phyloP scores from a whole-genome alignment of 2,888 invertebrate genomes.

The Acrobasis consociella region DNA sequence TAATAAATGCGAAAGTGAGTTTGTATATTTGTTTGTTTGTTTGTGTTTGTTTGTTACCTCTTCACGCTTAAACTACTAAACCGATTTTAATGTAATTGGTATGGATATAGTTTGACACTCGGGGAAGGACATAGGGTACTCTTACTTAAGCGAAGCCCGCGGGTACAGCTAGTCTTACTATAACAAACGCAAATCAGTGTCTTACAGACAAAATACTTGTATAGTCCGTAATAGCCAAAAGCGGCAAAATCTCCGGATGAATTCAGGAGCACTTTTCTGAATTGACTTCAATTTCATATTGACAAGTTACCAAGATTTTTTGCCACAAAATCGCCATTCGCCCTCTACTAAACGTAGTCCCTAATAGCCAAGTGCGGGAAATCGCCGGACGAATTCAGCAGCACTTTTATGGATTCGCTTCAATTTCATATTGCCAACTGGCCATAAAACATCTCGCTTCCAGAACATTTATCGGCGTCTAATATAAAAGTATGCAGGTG shows the following conservation, averaged over 20 bases:
- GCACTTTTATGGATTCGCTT: constrained; percentile 25
- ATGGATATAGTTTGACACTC: too few species aligned
- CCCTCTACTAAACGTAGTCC: background rate
- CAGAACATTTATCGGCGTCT: constrained; percentile 22
- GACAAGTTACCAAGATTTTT: too few species aligned
- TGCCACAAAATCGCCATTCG: background rate
- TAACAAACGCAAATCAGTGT: constrained; percentile 4
- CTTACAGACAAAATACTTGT: too few species aligned
- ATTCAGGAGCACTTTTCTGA: background rate
- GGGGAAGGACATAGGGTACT: too few species aligned
- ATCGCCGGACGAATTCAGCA: constrained; percentile 14
- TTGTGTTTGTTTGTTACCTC: too few species aligned
- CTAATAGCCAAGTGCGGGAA: constrained; percentile 14
- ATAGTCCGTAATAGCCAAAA: constrained; percentile 1
- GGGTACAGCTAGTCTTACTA: too few species aligned
- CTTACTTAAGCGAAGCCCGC: too few species aligned
- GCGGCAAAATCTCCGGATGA: background rate
- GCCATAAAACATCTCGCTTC: constrained; percentile 23
- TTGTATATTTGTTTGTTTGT: too few species aligned
- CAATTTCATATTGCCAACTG: constrained; percentile 24
- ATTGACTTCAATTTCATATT: background rate
- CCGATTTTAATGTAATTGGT: too few species aligned
- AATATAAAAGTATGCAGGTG: constrained; percentile 24
- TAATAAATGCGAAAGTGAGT: too few species aligned
- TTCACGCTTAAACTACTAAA: too few species aligned